Base-by-base conservation (phyloP, 2,888 invertebrate genomes). In the Amiota mariae region DNA sequence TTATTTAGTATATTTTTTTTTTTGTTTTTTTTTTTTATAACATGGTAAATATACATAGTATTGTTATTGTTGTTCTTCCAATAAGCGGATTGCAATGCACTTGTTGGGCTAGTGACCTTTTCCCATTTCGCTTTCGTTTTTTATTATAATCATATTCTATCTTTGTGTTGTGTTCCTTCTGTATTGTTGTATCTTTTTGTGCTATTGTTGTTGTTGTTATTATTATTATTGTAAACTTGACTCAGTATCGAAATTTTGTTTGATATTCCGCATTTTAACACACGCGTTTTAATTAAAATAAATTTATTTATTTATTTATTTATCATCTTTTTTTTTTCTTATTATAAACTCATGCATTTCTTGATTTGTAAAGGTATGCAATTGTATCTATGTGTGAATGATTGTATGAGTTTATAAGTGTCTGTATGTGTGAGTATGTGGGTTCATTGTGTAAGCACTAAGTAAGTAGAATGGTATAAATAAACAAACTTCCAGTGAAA, bases 41-140 rank as follows among this genome's bases (percentile, higher is more conserved):
- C 18, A 15, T 20, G 67, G 11, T 49, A 20, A 67, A 51, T n/a
- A 24, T 67, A 36, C 6, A 1, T 36, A 36, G 4, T 36, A 6
- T 51, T 46, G 68, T 56, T 64, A 13, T 36, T 36, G 15, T 15
- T 64, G 18, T 64, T 64, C 15, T 64, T 36, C 8, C 13, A 6
- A 36, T 36, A 0, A 15, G 59, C 59, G 11, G 18, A 9, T 9
- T 46, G 47, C 47, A 67, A 10, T 71, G 59, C 46, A 61, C 61
- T 71, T 24, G 47, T 46, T 71, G 64, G 71, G 71, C 63, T 63
- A 63, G 71, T 63, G 71, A 71, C 71, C 71, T 71, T 71, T 71
- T 61, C 11, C 11, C 46, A 24, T 64, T 64, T 71, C 71, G 36
- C 1, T 63, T 67, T 18, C 36, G 59, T 59, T 59, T n/a, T 11